Evolutionary conservation across 2,113 vertebrate species (phyloP), one percentile per base, ranked within the genome.

Genomic region (Poeciliopsis occidentalis): DNA sequence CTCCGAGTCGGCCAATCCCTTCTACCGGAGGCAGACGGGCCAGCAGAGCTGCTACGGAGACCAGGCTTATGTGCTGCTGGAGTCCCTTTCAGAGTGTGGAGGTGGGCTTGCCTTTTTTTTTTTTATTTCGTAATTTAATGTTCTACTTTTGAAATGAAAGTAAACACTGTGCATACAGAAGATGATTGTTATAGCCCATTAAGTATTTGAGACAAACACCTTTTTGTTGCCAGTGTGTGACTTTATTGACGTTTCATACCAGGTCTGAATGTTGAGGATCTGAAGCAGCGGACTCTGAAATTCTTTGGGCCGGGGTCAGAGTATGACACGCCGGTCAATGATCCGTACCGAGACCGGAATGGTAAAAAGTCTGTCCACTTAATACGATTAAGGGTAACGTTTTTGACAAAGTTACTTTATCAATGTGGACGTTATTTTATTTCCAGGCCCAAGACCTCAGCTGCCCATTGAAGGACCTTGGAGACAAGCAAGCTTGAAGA

Each of bases 1-100:
- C 19, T 19, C 91, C 0, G 78, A 93, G 77, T 93, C 93, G 0
- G 88, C 85, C 22, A 95, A 95, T 75, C 93, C 93, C 0, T 94
- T 94, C 76, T 95, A 95, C 89, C 87, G 76, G 72, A 89, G 93
- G 77, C 78, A 89, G 78, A 93, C 89, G 0, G 94, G 94, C 12
- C 79, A 90, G 76, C 92, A 94, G 91, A 94, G 93, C 70, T 94
- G 93, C 81, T 94, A 94, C 19, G 94, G 94, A 68, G 93, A 95
- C 82, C 94, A 95, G 85, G 91, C 94, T 0, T 94, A 88, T 60
- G 91, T 94, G 29, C 81, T 94, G 79, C 87, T 95, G 69, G 89
- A 95, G 85, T 94, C 92, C 6, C 71, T 95, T 72, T 89, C 92
- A 63, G 86, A 92, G 80, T 93, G 91, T 84, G 91, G 84, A 92